Percentiles rank a stretch among this genome's conserved stretches.
These are phyloP conservation scores for Chrysolina haemoptera DNA, from an alignment of 2,888 invertebrate species.

Conservation along the genomic window DNA sequence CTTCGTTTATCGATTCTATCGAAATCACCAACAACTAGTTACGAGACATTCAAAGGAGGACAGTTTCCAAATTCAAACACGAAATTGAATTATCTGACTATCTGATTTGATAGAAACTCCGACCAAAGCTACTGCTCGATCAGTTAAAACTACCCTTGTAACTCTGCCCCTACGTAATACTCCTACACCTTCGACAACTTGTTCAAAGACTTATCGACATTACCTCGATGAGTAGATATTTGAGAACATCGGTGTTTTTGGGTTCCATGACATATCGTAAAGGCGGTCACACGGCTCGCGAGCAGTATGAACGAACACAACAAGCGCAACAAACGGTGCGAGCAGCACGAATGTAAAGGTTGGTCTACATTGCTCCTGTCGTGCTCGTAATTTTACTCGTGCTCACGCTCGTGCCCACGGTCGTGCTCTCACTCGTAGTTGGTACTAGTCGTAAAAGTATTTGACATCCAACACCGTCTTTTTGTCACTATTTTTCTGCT, in stretches of 20 bases:
- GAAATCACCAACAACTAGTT: neutral
- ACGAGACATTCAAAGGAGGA: neutral
- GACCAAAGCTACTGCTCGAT: neutral
- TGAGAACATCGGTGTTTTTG: conserved; percentile 90
- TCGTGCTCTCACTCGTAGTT: too few species aligned
- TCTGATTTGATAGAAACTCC: neutral
- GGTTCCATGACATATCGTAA: too few species aligned
- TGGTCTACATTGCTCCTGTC: too few species aligned
- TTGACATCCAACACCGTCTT: too few species aligned
- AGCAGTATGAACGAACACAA: too few species aligned
- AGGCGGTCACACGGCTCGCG: too few species aligned
- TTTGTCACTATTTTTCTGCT: too few species aligned
- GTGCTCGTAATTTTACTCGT: too few species aligned
- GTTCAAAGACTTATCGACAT: conserved; percentile 72
- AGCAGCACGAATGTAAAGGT: too few species aligned
- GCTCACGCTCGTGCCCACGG: too few species aligned
- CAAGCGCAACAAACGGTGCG: too few species aligned
- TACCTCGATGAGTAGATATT: conserved; percentile 84
- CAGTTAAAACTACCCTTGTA: neutral
- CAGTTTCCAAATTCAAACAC: neutral
- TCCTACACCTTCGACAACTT: neutral
- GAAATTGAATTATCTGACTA: neutral
- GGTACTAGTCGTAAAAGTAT: too few species aligned
- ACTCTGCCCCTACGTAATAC: neutral
- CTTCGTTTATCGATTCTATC: neutral